phyloP scores from a whole-genome alignment of 2,797 vertebrate genomes.

The Bufotes viridis region DNA sequence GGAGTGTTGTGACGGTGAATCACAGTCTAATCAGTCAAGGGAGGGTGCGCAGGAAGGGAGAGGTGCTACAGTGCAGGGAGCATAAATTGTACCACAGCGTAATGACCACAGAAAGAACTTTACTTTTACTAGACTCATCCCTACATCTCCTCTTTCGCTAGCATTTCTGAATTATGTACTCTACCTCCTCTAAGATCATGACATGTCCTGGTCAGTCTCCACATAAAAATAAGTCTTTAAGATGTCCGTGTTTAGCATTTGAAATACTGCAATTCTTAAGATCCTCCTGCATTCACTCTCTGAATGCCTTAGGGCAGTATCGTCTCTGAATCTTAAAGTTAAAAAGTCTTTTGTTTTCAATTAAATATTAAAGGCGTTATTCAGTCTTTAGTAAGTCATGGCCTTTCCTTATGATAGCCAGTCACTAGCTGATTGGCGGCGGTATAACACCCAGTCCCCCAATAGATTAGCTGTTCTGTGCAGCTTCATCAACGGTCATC shows the following conservation, averaged over 20 bases:
- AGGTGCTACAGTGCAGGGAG: neutral
- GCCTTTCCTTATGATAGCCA: too few species aligned
- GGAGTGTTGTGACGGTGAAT: slow-evolving; percentile 16
- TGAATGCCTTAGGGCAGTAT: too few species aligned
- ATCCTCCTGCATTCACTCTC: too few species aligned
- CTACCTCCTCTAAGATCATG: neutral
- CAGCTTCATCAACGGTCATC: too few species aligned
- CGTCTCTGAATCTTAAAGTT: too few species aligned
- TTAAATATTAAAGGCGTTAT: too few species aligned
- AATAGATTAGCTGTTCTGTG: too few species aligned
- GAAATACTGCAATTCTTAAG: neutral
- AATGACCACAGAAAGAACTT: slow-evolving; percentile 33
- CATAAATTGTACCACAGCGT: slow-evolving; percentile 15
- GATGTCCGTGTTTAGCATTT: too few species aligned
- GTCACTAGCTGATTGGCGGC: too few species aligned
- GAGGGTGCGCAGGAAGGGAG: neutral
- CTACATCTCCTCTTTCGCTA: neutral
- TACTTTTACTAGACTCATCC: slow-evolving; percentile 8
- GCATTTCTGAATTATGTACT: neutral
- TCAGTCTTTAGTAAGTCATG: too few species aligned
- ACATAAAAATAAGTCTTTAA: neutral
- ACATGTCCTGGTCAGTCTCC: neutral
- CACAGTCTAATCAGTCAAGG: slow-evolving; percentile 52
- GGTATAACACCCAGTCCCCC: too few species aligned
- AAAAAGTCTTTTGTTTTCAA: too few species aligned